phyloP scores from a whole-genome alignment of 2,888 invertebrate species.

The Drosophila recens region DNA sequence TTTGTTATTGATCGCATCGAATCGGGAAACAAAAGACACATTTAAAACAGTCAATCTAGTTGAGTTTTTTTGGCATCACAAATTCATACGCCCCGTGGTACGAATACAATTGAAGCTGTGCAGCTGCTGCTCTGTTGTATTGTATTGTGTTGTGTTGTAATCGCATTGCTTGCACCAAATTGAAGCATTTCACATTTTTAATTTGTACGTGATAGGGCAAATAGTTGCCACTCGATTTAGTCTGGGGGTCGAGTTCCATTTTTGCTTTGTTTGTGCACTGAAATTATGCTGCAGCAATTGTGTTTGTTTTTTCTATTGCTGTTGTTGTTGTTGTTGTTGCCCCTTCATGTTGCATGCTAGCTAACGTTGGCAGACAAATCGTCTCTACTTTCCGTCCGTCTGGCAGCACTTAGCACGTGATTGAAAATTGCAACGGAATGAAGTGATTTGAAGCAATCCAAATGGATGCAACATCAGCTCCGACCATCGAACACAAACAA shows the following conservation, averaged over 20 bases:
- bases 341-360: slow-evolving; percentile 59
- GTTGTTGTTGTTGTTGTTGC: slow-evolving; percentile 14
- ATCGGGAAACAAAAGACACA: slow-evolving; percentile 13
- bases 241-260: slow-evolving; percentile 38
- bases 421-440: slow-evolving; percentile 79
- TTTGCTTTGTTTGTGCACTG: slow-evolving; percentile 62
- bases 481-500: neutral
- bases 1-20: slow-evolving; percentile 16
- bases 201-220: slow-evolving; percentile 84
- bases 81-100: slow-evolving; percentile 13
- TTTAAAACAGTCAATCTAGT: neutral
- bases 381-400: slow-evolving; percentile 54
- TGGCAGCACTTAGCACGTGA: slow-evolving; percentile 81
- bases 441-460: slow-evolving; percentile 69
- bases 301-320: slow-evolving; percentile 28
- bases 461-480: slow-evolving; percentile 25
- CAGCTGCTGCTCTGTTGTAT: slow-evolving; percentile 17
- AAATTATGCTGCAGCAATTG: slow-evolving; percentile 65
- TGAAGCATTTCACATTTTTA: slow-evolving; percentile 83
- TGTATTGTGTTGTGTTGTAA: slow-evolving; percentile 33
- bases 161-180: slow-evolving; percentile 68
- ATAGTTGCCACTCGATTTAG: slow-evolving; percentile 72
- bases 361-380: slow-evolving; percentile 71
- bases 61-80: slow-evolving; percentile 3
- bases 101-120: slow-evolving; percentile 24